Evolutionary conservation across 2,797 vertebrate genomes (phyloP).

Genomic region (Clarias platycephalus): DNA sequence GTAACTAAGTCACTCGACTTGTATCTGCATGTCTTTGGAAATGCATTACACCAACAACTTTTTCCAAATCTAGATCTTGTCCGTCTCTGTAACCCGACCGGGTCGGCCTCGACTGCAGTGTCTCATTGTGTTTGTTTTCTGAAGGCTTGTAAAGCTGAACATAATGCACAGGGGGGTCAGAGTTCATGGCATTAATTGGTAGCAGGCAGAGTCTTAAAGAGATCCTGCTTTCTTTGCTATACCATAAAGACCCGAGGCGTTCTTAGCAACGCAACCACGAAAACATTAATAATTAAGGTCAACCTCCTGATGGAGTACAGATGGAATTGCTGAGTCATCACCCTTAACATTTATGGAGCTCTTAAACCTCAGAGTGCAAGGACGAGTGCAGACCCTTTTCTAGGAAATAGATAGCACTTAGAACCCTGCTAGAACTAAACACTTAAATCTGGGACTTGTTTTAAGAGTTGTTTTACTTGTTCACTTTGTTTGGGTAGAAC

Average conservation of each 20-base stretch:
- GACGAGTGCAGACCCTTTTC: neutral
- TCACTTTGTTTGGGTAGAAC: no score
- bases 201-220: slow-evolving; percentile 34
- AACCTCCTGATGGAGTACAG: slow-evolving; percentile 15
- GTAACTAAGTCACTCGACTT: neutral
- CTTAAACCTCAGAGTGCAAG: neutral
- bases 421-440: neutral
- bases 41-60: neutral
- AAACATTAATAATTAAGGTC: slow-evolving; percentile 20
- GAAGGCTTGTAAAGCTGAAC: slow-evolving; percentile 54
- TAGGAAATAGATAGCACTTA: neutral
- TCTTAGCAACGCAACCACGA: slow-evolving; percentile 27
- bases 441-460: no score
- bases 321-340: neutral
- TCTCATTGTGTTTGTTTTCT: slow-evolving; percentile 42
- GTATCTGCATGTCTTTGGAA: neutral
- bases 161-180: slow-evolving; percentile 50
- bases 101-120: slow-evolving; percentile 8
- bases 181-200: slow-evolving; percentile 61
- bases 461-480: neutral
- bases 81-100: neutral
- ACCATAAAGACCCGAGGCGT: slow-evolving; percentile 38
- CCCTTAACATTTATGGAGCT: neutral
- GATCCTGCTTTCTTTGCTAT: slow-evolving; percentile 46
- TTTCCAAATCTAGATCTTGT: neutral